Base-by-base conservation (phyloP, 2,888 invertebrate genomes). In the Hofmannophila pseudospretella region DNA sequence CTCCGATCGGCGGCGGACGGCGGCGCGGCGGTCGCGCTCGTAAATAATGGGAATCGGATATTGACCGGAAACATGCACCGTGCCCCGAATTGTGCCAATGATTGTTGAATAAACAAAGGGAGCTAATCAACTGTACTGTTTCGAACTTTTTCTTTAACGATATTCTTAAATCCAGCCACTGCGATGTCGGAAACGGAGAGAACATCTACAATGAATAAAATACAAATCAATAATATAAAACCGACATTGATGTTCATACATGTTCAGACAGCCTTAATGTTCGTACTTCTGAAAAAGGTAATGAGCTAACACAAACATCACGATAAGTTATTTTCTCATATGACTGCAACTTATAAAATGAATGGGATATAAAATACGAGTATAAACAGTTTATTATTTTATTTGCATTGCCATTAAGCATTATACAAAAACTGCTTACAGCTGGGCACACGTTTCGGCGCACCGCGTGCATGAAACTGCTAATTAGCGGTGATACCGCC, bases 21-120 rank as follows among this genome's bases (percentile, higher is more conserved):
- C 72, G n/a, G n/a, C n/a, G n/a, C 54, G 38, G 16, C 59, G 63
- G 52, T 36, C 68, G 66, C 58, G 45, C 59, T 67, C 68, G 66
- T 73, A 72, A 78, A 81, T 80, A 81, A 81, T 79, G 69, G 70
- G 58, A 58, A 49, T 52, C 74, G 74, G 78, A 79, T 76, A 79
- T 77, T 70, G 72, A 55, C 56, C 76, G 84, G 82, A 85, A 81
- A 61, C 64, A 66, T 73, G 77, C 77, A 68, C 68, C 59, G 58
- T 54, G 49, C 65, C 50, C 55, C 61, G 59, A 78, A 77, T 67
- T 64, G 72, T 75, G 75, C 69, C 78, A 73, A 67, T 68, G 61
- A 68, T 68, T 68, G 65, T 69, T 67, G 67, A 58, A 66, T 66
- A 55, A 55, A 62, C 49, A 58, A 49, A 65, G 67, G 64, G 67